Evolutionary conservation across 2,888 invertebrate species (phyloP).

Genomic region (Dolichomitus sp.): DNA sequence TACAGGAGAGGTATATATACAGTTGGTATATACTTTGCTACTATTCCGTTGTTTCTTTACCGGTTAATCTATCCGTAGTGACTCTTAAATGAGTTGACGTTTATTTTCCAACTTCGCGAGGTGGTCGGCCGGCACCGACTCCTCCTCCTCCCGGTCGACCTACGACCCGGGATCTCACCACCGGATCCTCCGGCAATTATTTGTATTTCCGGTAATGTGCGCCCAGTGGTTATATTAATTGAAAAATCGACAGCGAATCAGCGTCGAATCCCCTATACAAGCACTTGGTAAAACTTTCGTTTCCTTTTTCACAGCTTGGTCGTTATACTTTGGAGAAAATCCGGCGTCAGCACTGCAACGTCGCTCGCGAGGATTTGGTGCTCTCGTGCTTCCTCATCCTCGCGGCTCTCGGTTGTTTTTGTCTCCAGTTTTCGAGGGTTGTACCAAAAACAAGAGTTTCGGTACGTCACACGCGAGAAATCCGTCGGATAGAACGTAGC

Average conservation of each 20-base stretch:
- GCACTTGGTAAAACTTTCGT: neutral
- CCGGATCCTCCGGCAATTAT: slow-evolving; percentile 56
- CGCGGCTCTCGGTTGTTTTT: slow-evolving; percentile 49
- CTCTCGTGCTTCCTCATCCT: slow-evolving; percentile 82
- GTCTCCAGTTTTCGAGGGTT: neutral
- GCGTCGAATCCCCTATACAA: neutral
- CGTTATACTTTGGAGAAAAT: slow-evolving; percentile 16
- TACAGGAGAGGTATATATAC: neutral
- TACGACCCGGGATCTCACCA: slow-evolving; percentile 57
- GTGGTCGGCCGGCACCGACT: slow-evolving; percentile 56
- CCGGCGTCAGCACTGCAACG: slow-evolving; percentile 82
- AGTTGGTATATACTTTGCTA: neutral
- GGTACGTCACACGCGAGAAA: slow-evolving; percentile 25
- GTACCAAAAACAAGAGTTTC: slow-evolving; percentile 1
- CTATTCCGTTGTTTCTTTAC: neutral
- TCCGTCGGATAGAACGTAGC: slow-evolving; percentile 38
- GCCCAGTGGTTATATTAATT: neutral
- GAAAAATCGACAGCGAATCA: neutral
- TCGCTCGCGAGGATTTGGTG: slow-evolving; percentile 68
- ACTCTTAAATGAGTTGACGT: neutral
- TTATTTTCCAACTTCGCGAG: neutral
- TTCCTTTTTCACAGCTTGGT: neutral
- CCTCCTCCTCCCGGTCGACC: slow-evolving; percentile 65
- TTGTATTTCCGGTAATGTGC: slow-evolving; percentile 1
- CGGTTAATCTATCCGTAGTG: neutral